Percentiles rank a stretch among this genome's conserved stretches.
Evolutionary conservation across 2,797 vertebrate species (phyloP).

Genomic region (Corythornis leucogaster): DNA sequence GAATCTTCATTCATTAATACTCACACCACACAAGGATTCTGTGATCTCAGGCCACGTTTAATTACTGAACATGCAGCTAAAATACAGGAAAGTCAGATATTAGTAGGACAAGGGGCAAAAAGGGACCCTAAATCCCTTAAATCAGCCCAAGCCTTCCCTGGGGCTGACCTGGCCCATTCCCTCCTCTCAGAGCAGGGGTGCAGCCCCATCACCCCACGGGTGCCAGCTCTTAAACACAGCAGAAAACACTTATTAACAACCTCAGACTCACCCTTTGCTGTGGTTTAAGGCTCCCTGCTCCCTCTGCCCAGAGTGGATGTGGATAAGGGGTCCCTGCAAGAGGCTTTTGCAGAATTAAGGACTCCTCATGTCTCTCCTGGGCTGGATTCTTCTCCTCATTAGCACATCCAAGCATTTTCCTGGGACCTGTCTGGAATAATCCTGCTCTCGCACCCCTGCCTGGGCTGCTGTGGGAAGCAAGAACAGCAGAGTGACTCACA

Average conservation of each 20-base stretch:
- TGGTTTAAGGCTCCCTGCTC: not conserved
- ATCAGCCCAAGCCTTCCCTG: not conserved
- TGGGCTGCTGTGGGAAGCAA: not conserved
- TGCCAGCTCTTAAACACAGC: rapidly evolving
- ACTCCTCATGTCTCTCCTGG: not conserved
- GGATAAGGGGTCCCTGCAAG: not conserved
- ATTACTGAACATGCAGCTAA: not conserved
- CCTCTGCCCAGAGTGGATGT: not conserved
- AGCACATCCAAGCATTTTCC: not conserved
- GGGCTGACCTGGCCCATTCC: rapidly evolving
- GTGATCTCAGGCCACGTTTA: not conserved
- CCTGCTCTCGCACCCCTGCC: not conserved
- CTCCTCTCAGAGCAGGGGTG: no score
- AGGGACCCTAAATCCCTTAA: not conserved
- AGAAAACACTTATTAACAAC: not conserved
- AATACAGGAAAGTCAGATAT: not conserved
- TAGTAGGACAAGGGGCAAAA: not conserved
- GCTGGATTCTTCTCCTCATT: not conserved
- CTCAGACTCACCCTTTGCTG: not conserved
- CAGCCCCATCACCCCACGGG: not conserved
- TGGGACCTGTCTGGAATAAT: not conserved
- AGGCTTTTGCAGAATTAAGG: not conserved
- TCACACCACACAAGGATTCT: rapidly evolving
- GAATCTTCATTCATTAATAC: not conserved
- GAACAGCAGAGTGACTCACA: not conserved